Percentiles rank a stretch among this genome's conserved stretches.
These are phyloP conservation scores for Xiphophorus birchmanni DNA, from an alignment of 2,797 vertebrate species.

Conservation along the genomic window DNA sequence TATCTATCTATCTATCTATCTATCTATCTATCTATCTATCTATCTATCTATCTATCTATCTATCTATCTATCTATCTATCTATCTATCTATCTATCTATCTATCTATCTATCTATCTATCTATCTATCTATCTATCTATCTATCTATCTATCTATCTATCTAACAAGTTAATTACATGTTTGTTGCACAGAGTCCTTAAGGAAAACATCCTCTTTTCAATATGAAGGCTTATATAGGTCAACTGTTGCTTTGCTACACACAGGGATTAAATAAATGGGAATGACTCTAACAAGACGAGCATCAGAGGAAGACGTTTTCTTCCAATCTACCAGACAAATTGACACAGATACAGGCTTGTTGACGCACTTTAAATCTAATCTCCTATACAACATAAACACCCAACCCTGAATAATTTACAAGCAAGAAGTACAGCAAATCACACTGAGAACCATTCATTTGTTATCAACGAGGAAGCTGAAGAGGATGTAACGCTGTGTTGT, in stretches of 20 bases:
- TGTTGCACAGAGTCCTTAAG: background rate
- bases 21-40: no score
- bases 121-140: constrained; percentile 5
- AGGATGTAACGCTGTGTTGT: constrained; percentile 24
- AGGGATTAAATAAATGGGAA: background rate
- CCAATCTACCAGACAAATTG: constrained; percentile 11
- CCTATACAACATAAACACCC: constrained; percentile 42
- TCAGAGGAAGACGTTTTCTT: background rate
- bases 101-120: constrained; percentile 17
- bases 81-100: constrained; percentile 20
- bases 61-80: background rate
- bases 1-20: background rate
- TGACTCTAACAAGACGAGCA: background rate
- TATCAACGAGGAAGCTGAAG: constrained; percentile 38
- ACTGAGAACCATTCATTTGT: constrained; percentile 28
- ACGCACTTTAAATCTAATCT: constrained; percentile 46
- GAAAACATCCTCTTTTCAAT: background rate
- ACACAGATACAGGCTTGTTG: constrained; percentile 25
- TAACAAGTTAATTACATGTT: background rate
- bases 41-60: no score
- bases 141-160: background rate
- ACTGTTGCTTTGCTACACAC: background rate
- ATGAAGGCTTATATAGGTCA: background rate
- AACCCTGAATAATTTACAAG: constrained; percentile 58
- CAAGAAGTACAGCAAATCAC: constrained; percentile 21